Base-by-base conservation (phyloP, 1,140 invertebrate species). In the Drusus annulatus region DNA sequence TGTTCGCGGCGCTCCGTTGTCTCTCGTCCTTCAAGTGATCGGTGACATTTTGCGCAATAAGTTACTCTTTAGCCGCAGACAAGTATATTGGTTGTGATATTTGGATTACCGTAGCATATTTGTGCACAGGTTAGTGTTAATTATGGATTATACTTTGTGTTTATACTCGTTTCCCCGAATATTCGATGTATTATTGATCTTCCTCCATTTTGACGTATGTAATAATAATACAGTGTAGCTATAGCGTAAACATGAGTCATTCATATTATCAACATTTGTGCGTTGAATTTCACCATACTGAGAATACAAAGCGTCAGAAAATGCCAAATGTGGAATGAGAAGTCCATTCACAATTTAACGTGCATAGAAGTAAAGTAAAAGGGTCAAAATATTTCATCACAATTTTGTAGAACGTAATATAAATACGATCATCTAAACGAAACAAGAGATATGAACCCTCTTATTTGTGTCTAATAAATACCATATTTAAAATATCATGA, bases 171-270 rank as follows among this genome's bases (percentile, higher is more conserved):
- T 23, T 60, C 45, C n/a, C 45, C 45, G 54, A 58, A 58, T 75
- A 75, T 75, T 75, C 71, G 16, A 36, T 25, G 36, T 28, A 25
- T 16, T 75, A 75, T 75, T 58, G 71, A 75, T 75, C 52, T n/a
- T 56, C 71, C 71, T 58, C 71, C 71, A 75, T 75, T 75, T 75
- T 75, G 71, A 51, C 19, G 36, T 45, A 45, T 45, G 36, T 45
- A 45, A 45, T 45, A 45, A 45, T 45, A 45, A 45, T 36, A 36
- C 31, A 45, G 36, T 19, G 50, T 50, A 19, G 17, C 2, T 19
- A 13, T 45, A 19, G 50, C 23, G 63, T 77, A 52, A 77, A 77
- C 60, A 68, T 77, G 60, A 68, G 25, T 77, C 76, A 77, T 77
- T 36, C 25, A 52, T 15, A 28, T 8, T 63, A 17, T 23, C 36